These are phyloP conservation scores for Apis laboriosa DNA, from an alignment of 1,140 invertebrate species.

Conservation along the genomic window DNA sequence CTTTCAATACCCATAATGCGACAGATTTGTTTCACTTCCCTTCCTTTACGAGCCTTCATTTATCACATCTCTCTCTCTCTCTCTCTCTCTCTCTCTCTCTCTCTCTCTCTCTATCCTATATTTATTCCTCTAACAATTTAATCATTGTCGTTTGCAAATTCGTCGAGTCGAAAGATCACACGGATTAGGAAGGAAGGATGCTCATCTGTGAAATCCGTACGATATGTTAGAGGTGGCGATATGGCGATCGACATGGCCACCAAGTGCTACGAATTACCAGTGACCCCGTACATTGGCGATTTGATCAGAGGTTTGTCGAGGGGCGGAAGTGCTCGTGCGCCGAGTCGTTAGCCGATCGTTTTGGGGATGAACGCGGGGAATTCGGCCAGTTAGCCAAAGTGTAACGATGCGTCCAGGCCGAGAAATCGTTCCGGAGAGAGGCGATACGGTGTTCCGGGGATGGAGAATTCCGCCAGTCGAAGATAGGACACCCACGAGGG, in stretches of 20 bases:
- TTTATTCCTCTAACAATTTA: neutral
- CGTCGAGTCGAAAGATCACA: too few relatives aligned
- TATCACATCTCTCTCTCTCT: neutral
- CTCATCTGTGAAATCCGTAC: conserved; percentile 9
- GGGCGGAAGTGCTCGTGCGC: conserved; percentile 63
- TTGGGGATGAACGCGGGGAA: conserved; percentile 67
- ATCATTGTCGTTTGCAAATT: too few relatives aligned
- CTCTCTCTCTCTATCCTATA: too few relatives aligned
- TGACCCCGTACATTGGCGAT: conserved; percentile 55
- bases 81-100: too few relatives aligned
- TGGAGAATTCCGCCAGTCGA: conserved; percentile 52
- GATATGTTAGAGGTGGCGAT: conserved; percentile 36
- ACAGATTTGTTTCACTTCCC: conserved; percentile 56
- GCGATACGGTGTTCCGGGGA: conserved; percentile 59
- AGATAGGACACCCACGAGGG: conserved; percentile 71
- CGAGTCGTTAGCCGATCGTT: conserved; percentile 72
- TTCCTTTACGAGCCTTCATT: conserved; percentile 10
- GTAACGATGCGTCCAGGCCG: conserved; percentile 72
- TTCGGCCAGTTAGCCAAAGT: conserved; percentile 73
- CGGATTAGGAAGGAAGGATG: neutral
- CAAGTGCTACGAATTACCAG: conserved; percentile 60
- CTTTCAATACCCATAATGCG: conserved; percentile 48
- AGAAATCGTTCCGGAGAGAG: conserved; percentile 65
- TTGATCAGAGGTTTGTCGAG: conserved; percentile 62
- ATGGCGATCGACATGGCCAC: conserved; percentile 56